phyloP scores from a whole-genome alignment of 2,888 invertebrate genomes.

The Ditula angustiorana region DNA sequence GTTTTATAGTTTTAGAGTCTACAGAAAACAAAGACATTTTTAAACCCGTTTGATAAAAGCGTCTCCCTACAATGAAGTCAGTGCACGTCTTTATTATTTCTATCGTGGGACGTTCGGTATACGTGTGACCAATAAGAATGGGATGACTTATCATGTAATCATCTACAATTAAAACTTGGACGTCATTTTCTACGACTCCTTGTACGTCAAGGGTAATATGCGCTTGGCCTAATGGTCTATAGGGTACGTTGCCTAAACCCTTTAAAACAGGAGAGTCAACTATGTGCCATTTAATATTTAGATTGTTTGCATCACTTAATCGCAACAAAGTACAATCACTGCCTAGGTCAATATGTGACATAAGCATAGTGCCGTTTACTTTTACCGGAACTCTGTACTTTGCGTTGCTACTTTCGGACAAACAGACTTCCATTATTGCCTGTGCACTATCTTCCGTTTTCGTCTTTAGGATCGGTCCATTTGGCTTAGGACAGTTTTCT shows the following conservation, averaged over 20 bases:
- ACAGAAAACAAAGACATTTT: too few relatives aligned
- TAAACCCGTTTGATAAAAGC: neutral
- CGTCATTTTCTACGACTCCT: constrained; percentile 38
- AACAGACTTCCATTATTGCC: neutral
- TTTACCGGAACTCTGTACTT: constrained; percentile 29
- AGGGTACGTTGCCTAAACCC: constrained; percentile 43
- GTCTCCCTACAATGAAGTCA: too few relatives aligned
- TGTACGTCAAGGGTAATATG: constrained; percentile 40
- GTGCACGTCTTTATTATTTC: constrained; percentile 26
- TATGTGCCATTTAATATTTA: constrained; percentile 36
- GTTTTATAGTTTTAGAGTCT: too few relatives aligned
- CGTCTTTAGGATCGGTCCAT: too few relatives aligned
- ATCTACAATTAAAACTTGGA: constrained; percentile 40
- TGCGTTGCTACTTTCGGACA: neutral
- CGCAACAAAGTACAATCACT: constrained; percentile 43
- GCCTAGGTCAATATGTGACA: constrained; percentile 39
- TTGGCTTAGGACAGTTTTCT: neutral
- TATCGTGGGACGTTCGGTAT: constrained; percentile 35
- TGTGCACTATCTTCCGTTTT: neutral
- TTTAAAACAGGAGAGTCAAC: constrained; percentile 36
- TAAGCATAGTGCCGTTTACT: constrained; percentile 28
- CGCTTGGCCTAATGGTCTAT: constrained; percentile 37
- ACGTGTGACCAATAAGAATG: constrained; percentile 38
- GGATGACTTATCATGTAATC: constrained; percentile 38
- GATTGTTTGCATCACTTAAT: constrained; percentile 32